Conservation (phyloP, 2,113 vertebrate species). For the Empidonax alnorum region DNA sequence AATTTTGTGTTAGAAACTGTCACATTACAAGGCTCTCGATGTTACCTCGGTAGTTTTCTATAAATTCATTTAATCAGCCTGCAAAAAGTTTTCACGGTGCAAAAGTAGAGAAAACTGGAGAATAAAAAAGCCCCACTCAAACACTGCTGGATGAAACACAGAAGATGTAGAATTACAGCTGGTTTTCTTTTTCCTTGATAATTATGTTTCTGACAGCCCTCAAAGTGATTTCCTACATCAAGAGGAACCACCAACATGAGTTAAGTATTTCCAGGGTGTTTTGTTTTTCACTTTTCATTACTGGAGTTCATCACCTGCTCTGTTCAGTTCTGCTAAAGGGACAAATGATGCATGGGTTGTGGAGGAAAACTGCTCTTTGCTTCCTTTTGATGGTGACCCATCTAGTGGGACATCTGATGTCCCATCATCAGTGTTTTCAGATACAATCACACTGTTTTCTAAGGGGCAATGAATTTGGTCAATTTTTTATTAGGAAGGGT, state of each 20-base stretch:
- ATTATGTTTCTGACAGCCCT: not conserved
- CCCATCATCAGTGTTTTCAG: not conserved
- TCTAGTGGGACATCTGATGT: too few relatives aligned
- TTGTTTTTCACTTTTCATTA: not conserved
- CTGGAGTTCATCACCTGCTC: not conserved
- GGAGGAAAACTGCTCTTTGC: not conserved
- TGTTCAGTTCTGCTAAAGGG: not conserved
- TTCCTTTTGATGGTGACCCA: not conserved
- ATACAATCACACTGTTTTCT: not conserved
- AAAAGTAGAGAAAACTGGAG: not conserved
- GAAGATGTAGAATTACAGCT: not conserved
- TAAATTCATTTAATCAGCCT: not conserved
- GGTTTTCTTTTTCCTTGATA: not conserved
- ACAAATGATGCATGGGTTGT: fast-evolving
- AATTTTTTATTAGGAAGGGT: not conserved
- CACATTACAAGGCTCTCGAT: not conserved
- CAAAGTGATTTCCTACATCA: not conserved
- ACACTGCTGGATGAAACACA: not conserved
- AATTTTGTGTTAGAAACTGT: not conserved
- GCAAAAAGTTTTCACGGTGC: not conserved
- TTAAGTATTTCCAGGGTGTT: not conserved
- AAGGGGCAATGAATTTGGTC: not conserved
- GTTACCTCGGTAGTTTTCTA: not conserved
- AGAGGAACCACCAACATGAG: not conserved
- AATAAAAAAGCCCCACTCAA: not conserved